A percentile compares a stretch with the other conserved stretches of the same genome.
phyloP scores from a whole-genome alignment of 2,113 vertebrate genomes.

The Anguilla japonica region DNA sequence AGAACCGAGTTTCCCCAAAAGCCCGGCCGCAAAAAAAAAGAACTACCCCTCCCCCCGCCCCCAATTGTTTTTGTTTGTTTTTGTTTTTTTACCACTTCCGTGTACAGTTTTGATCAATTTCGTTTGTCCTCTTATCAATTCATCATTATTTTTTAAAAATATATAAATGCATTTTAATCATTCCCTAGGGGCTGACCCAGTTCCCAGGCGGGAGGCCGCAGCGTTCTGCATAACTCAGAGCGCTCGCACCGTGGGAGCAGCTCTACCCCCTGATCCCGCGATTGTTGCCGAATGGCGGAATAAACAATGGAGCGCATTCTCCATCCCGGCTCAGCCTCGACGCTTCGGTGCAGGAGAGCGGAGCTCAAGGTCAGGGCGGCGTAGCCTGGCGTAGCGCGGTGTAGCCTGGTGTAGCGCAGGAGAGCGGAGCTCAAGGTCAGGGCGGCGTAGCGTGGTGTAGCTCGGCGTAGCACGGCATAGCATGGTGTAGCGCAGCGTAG shows the following conservation, averaged over 20 bases:
- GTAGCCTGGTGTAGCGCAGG: no score
- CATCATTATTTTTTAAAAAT: constrained; percentile 39
- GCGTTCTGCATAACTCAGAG: constrained; percentile 53
- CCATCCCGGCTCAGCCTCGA: constrained; percentile 38
- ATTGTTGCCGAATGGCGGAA: constrained; percentile 50
- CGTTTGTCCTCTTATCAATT: background rate
- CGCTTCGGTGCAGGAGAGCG: constrained; percentile 12
- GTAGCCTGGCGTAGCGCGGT: background rate
- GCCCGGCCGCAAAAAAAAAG: background rate
- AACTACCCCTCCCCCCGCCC: background rate
- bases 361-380: constrained; percentile 24
- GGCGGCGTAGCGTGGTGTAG: background rate
- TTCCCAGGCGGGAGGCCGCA: constrained; percentile 54
- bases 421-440: constrained; percentile 26
- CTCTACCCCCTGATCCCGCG: constrained; percentile 51
- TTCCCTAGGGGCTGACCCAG: constrained; percentile 53
- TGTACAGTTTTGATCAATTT: background rate
- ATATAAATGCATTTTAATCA: constrained; percentile 45
- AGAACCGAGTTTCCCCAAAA: background rate
- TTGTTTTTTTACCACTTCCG: background rate
- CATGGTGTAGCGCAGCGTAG: no score
- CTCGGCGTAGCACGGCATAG: no score
- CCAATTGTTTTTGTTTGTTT: no score
- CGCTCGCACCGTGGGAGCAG: constrained; percentile 59
- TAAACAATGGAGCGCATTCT: constrained; percentile 63